Percentiles rank a stretch among this genome's conserved stretches.
Evolutionary conservation across 2,797 vertebrate species (phyloP).

Genomic region (Clarias laeviceps): DNA sequence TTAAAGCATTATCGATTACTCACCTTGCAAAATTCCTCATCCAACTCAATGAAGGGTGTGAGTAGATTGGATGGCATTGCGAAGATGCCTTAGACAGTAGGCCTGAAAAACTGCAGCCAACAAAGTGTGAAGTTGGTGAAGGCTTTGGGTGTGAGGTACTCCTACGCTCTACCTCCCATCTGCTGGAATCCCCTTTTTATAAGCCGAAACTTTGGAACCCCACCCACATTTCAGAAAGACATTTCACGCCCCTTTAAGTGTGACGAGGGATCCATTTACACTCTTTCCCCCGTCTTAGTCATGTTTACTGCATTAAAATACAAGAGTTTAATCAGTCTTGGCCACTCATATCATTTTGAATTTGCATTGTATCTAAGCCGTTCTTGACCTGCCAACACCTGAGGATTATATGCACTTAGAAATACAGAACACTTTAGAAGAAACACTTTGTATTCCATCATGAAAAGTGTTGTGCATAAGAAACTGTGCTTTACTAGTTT

Average conservation of each 20-base stretch:
- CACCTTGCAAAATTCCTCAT: constrained; percentile 80
- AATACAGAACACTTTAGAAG: background rate
- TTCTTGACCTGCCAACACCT: background rate
- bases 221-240: constrained; percentile 56
- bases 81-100: constrained; percentile 40
- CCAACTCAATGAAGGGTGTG: constrained; percentile 77
- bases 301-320: constrained; percentile 32
- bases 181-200: constrained; percentile 78
- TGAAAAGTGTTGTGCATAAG: background rate
- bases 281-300: constrained; percentile 15
- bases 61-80: constrained; percentile 79
- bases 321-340: constrained; percentile 15
- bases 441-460: background rate
- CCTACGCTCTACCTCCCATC: constrained; percentile 67
- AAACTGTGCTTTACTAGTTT: background rate
- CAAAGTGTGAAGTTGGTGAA: constrained; percentile 32
- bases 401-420: background rate
- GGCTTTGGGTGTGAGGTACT: constrained; percentile 34
- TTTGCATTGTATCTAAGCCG: constrained; percentile 15
- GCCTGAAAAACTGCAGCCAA: constrained; percentile 24
- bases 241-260: constrained; percentile 45
- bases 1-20: constrained; percentile 43
- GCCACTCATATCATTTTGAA: constrained; percentile 16
- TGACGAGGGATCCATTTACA: constrained; percentile 42
- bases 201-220: constrained; percentile 63